These are phyloP conservation scores for Poeciliopsis presidionis DNA, from an alignment of 2,797 vertebrate genomes.

Conservation along the genomic window DNA sequence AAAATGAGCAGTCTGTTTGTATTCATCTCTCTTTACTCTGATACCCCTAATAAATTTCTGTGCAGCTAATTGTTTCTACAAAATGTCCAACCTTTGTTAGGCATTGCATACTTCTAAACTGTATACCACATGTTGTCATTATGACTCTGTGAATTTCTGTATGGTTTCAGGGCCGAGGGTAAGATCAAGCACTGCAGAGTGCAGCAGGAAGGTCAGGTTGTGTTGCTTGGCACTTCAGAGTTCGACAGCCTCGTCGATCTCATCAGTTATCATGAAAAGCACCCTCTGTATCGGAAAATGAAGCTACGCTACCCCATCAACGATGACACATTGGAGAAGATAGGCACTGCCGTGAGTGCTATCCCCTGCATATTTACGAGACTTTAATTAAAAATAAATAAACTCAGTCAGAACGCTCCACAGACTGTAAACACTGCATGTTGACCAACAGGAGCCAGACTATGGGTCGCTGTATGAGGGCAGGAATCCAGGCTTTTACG, in stretches of 20 bases:
- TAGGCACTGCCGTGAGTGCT: constrained; percentile 93
- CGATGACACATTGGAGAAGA: constrained; percentile 98
- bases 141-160: neutral
- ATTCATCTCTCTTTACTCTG: neutral
- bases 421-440: constrained; percentile 3
- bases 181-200: constrained; percentile 99
- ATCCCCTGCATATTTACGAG: neutral
- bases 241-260: constrained; percentile 98
- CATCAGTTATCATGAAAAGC: constrained; percentile 97
- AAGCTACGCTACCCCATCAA: constrained; percentile 98
- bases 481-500: constrained; percentile 96
- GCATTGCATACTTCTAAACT: neutral
- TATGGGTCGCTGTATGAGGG: constrained; percentile 96
- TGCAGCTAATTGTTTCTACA: neutral
- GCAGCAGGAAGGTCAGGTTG: constrained; percentile 94
- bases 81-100: neutral
- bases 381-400: neutral
- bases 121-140: neutral
- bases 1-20: neutral
- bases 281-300: constrained; percentile 98
- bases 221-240: constrained; percentile 95
- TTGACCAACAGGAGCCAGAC: constrained; percentile 88
- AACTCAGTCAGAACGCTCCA: neutral
- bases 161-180: constrained; percentile 88
- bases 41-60: neutral